Conservation (phyloP, 1,140 invertebrate genomes). For the Hyphantria cunea region DNA sequence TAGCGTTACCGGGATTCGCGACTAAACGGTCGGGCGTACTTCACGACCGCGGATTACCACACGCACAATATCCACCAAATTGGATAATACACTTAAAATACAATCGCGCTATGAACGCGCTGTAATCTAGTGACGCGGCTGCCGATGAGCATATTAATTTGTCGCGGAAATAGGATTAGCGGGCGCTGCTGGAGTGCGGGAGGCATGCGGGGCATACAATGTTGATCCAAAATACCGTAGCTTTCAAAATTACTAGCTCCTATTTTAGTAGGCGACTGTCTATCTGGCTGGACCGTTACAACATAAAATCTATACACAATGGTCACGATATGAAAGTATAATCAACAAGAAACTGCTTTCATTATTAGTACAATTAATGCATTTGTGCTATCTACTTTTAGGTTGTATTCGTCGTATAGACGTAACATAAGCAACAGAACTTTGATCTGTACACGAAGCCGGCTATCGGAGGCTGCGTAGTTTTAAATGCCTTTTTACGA, state of each 20-base stretch:
- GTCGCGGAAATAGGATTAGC: slow-evolving; percentile 75
- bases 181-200: slow-evolving; percentile 34
- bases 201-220: slow-evolving; percentile 45
- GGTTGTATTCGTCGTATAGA: no score
- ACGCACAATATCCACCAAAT: slow-evolving; percentile 78
- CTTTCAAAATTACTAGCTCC: slow-evolving; percentile 45
- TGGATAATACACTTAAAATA: slow-evolving; percentile 82
- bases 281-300: not conserved
- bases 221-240: slow-evolving; percentile 44
- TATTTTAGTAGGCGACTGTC: slow-evolving; percentile 35
- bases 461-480: slow-evolving; percentile 21
- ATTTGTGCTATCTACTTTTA: no score
- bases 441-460: not conserved
- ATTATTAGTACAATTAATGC: no score
- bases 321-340: no score
- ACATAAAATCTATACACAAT: no score
- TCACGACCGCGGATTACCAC: slow-evolving; percentile 69
- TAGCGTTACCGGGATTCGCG: slow-evolving; percentile 48
- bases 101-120: slow-evolving; percentile 76
- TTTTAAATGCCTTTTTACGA: slow-evolving; percentile 33
- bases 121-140: slow-evolving; percentile 76
- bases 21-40: slow-evolving; percentile 57
- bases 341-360: no score
- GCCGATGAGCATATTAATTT: slow-evolving; percentile 81
- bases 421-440: not conserved